Conservation (phyloP, 2,888 invertebrate genomes). For the Pyralis farinalis region DNA sequence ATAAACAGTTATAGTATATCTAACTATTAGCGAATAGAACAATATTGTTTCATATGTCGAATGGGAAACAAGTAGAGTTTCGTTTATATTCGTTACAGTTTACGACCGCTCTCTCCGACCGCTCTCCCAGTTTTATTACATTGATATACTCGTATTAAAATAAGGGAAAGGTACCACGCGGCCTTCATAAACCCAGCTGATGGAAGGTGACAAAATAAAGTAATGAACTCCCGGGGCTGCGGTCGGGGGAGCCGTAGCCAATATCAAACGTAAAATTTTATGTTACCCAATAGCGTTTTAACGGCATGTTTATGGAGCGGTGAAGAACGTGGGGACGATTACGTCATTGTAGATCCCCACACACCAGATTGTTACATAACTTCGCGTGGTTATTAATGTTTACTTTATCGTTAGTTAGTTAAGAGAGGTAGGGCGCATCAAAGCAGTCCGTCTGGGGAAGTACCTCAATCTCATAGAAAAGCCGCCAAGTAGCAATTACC, state of each 20-base stretch:
- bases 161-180: constrained; percentile 4
- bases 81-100: constrained; percentile 8
- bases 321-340: background rate
- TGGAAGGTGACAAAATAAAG: constrained; percentile 3
- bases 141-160: constrained; percentile 7
- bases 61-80: too few relatives aligned
- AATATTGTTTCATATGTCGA: too few relatives aligned
- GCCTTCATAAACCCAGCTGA: constrained; percentile 7
- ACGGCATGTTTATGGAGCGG: background rate
- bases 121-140: constrained; percentile 7
- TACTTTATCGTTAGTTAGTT: too few relatives aligned
- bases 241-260: background rate
- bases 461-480: too few relatives aligned
- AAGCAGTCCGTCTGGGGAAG: too few relatives aligned
- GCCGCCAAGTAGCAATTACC: too few relatives aligned
- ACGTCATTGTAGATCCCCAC: background rate
- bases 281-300: background rate
- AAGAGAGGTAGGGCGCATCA: too few relatives aligned
- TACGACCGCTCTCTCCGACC: constrained; percentile 9
- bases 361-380: too few relatives aligned
- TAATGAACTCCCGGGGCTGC: background rate
- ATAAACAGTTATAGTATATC: too few relatives aligned
- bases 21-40: too few relatives aligned
- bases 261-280: background rate
- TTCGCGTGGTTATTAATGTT: too few relatives aligned